Percentiles rank a stretch among this genome's conserved stretches.
These are phyloP conservation scores for Bucco capensis DNA, from an alignment of 2,113 vertebrate species.

Conservation along the genomic window DNA sequence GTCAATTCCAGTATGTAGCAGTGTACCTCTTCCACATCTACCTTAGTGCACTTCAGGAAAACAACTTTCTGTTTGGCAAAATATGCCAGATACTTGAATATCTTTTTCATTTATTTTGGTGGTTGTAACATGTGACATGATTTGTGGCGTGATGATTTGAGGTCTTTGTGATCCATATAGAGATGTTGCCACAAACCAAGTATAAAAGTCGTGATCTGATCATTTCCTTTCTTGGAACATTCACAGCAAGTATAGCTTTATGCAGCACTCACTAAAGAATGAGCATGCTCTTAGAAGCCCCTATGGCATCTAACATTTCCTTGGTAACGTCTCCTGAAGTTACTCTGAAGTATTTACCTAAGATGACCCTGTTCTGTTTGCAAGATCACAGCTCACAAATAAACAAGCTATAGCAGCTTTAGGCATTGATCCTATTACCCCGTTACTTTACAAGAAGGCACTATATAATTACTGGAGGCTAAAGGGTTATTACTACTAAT, in stretches of 20 bases:
- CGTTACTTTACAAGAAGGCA: background rate
- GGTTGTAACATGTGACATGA: fast-evolving
- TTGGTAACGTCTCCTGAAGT: conserved; percentile 18
- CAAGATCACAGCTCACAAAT: conserved; percentile 8
- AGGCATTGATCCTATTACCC: conserved; percentile 21
- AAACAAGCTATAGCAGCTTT: conserved; percentile 15
- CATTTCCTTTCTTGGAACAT: background rate
- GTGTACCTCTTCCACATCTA: background rate
- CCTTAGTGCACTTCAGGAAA: background rate
- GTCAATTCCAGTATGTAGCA: background rate
- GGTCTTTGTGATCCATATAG: background rate
- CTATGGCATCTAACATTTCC: background rate
- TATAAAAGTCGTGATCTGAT: background rate
- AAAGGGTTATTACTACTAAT: background rate
- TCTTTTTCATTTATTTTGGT: background rate
- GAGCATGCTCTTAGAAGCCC: background rate
- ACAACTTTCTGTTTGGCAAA: background rate
- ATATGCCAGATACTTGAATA: fast-evolving
- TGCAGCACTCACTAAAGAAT: background rate
- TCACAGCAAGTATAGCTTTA: background rate
- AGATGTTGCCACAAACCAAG: background rate
- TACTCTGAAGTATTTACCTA: conserved; percentile 14
- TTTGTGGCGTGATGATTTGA: background rate
- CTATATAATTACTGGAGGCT: background rate
- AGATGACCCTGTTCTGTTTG: background rate